Evolutionary conservation across 2,888 invertebrate species (phyloP).

Genomic region (Eledone cirrhosa): DNA sequence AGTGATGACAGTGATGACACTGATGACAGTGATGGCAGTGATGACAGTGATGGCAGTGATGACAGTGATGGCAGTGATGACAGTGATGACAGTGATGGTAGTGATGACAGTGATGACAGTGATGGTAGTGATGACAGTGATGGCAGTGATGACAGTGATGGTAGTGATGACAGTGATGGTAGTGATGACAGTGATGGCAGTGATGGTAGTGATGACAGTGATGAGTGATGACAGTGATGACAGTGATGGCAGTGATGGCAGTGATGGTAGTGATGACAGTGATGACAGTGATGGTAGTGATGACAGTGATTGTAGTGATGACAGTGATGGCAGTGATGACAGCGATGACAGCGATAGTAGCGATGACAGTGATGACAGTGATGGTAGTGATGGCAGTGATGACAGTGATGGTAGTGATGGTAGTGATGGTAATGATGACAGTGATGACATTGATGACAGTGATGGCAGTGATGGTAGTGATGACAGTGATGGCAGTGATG

Average conservation of each 20-base stretch:
- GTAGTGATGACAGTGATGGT: slow-evolving; percentile 27
- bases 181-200: slow-evolving; percentile 19
- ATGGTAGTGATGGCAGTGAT: slow-evolving; percentile 1
- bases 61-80: neutral
- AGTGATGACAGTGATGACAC: too few species aligned
- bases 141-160: slow-evolving; percentile 28
- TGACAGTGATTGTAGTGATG: too few species aligned
- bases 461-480: slow-evolving; percentile 30
- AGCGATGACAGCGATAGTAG: slow-evolving; percentile 20
- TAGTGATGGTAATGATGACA: slow-evolving; percentile 24
- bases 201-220: slow-evolving; percentile 29
- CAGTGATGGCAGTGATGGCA: too few species aligned
- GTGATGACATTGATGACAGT: too few species aligned
- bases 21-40: slow-evolving; percentile 24
- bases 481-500: neutral
- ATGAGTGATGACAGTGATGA: too few species aligned
- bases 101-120: neutral
- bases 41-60: neutral
- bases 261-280: slow-evolving; percentile 8
- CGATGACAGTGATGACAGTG: slow-evolving; percentile 12
- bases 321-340: slow-evolving; percentile 29
- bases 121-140: neutral
- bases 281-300: slow-evolving; percentile 16
- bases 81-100: slow-evolving; percentile 8
- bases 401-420: neutral